These are phyloP conservation scores for Cynodonichthys magdalenae DNA, from an alignment of 2,797 vertebrate species.

Conservation along the genomic window DNA sequence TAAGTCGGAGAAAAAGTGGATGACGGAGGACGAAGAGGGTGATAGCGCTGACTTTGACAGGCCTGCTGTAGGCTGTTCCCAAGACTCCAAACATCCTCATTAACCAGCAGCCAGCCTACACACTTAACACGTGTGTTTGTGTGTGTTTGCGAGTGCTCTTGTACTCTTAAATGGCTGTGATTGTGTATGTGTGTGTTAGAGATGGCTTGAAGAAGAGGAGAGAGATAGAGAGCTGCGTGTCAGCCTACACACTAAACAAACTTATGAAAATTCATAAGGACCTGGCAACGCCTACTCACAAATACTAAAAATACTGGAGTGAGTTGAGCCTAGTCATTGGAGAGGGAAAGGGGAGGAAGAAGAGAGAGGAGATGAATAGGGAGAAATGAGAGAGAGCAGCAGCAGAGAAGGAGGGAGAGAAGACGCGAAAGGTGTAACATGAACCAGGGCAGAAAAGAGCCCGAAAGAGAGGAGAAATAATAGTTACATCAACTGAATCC, in stretches of 20 bases:
- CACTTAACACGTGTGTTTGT: conserved; percentile 60
- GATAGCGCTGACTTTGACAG: conserved; percentile 60
- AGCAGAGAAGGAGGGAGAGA: conserved; percentile 60
- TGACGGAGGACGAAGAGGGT: conserved; percentile 60
- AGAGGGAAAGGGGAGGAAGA: conserved; percentile 62
- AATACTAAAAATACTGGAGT: conserved; percentile 80
- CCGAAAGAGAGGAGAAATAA: conserved; percentile 62
- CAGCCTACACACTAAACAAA: conserved; percentile 81
- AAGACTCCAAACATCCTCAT: conserved; percentile 73
- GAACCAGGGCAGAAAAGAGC: conserved; percentile 59
- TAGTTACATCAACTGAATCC: conserved; percentile 70
- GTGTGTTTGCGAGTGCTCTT: conserved; percentile 45
- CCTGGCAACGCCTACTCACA: conserved; percentile 79
- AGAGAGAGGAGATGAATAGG: conserved; percentile 66
- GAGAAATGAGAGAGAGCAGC: conserved; percentile 52
- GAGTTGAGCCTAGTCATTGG: conserved; percentile 76
- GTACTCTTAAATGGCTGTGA: conserved; percentile 57
- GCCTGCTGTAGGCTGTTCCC: conserved; percentile 62
- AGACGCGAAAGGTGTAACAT: conserved; percentile 69
- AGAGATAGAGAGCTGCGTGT: conserved; percentile 62
- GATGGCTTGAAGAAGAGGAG: conserved; percentile 35
- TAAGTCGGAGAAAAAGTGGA: conserved; percentile 40
- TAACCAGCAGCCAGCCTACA: conserved; percentile 73
- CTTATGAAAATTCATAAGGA: conserved; percentile 83
- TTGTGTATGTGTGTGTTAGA: conserved; percentile 33